Evolutionary conservation across 1,140 invertebrate genomes (phyloP), one percentile per base, ranked within the genome.

Genomic region (Drosophila athabasca): DNA sequence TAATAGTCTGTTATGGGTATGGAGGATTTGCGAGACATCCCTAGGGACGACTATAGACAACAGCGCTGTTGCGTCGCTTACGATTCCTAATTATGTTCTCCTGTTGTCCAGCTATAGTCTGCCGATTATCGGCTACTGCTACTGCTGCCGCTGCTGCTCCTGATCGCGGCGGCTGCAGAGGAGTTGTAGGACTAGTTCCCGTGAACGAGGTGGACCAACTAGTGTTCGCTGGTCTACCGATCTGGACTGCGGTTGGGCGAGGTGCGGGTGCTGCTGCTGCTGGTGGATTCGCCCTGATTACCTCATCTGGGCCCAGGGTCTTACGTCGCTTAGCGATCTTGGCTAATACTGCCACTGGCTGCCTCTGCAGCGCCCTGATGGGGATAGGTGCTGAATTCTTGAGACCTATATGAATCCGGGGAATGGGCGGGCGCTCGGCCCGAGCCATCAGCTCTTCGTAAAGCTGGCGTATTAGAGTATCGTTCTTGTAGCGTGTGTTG

Each of bases 21-120:
- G 29, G 7, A 8, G 29, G 7, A 31, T 31, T 8, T 7, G 7
- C 2, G 29, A 31, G 31, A 31, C 31, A 26, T 24, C 31, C 66
- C 15, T 26, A 46, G 29, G 53, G 43, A 41, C 55, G 60, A 0
- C 55, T 35, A 2, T 17, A 44, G 5, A 72, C 58, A 13, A 67
- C 45, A 17, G 49, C 58, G 7, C 60, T 81, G 19, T 48, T 67
- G 17, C 73, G 73, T n/a, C 79, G 62, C 51, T 77, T 82, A 0
- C 5, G 0, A 2, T 71, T 59, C n/a, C 77, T 69, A n/a, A 60
- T 15, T 24, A 61, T 3, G 15, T 7, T 64, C 11, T 5, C 15
- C 13, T 39, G 3, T 39, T 4, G 2, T 11, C 48, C 8, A 9
- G 39, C 8, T 3, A 24, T 11, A 7, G 6, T 9, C 9, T 60